phyloP scores from a whole-genome alignment of 2,113 vertebrate species.

The Tiliqua scincoides region DNA sequence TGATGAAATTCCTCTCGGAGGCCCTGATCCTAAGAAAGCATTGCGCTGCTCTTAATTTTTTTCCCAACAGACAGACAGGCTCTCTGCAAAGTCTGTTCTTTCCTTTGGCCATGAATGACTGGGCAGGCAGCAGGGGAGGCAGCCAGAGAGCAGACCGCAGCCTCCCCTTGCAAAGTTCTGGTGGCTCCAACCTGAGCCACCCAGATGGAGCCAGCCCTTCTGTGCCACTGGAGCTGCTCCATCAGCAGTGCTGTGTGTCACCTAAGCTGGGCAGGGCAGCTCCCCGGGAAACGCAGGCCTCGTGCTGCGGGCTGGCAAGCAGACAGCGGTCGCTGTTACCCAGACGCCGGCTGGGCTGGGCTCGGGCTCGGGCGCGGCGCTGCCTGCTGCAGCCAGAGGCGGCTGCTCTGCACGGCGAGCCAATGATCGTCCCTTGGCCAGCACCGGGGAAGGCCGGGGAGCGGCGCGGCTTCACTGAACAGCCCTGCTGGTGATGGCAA shows the following conservation, averaged over 20 bases:
- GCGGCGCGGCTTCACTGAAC: neutral
- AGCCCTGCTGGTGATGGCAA: constrained; percentile 52
- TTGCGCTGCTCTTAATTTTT: too few relatives aligned
- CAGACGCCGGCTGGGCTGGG: neutral
- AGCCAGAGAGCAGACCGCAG: too few relatives aligned
- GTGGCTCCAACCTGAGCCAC: neutral
- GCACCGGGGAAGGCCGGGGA: neutral
- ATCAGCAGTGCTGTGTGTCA: neutral
- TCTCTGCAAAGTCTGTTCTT: too few relatives aligned
- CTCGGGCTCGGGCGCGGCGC: neutral
- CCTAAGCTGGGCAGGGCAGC: neutral
- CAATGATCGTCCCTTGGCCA: neutral
- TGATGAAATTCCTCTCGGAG: too few relatives aligned
- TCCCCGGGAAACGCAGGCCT: neutral
- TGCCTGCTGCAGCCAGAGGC: neutral
- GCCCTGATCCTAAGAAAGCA: too few relatives aligned
- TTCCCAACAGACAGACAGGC: too few relatives aligned
- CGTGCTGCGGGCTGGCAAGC: neutral
- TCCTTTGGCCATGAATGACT: too few relatives aligned
- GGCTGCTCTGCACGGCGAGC: neutral
- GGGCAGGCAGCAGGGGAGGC: too few relatives aligned
- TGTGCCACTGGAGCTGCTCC: neutral
- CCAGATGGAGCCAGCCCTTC: neutral
- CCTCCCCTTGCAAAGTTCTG: neutral
- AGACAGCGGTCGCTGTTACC: neutral